These are phyloP conservation scores for Trialeurodes vaporariorum DNA, from an alignment of 1,140 invertebrate species.

Conservation along the genomic window DNA sequence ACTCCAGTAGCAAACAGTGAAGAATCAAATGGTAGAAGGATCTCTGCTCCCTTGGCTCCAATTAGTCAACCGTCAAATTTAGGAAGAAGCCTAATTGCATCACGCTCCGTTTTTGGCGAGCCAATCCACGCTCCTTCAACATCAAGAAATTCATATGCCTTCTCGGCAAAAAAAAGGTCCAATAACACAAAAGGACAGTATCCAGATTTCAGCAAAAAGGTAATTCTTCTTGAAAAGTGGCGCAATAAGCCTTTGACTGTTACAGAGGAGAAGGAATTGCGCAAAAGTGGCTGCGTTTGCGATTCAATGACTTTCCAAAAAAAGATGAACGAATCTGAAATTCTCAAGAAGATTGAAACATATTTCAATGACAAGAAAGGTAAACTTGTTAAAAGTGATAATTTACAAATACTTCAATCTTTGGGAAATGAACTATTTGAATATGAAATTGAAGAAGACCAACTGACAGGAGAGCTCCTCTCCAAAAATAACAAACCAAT, in stretches of 20 bases:
- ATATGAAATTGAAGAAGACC: not conserved
- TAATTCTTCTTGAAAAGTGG: not conserved
- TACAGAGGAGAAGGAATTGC: not conserved
- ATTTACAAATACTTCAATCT: not conserved
- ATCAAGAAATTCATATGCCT: no score
- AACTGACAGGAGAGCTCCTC: not conserved
- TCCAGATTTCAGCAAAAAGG: not conserved
- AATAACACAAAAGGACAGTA: not conserved
- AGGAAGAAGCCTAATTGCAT: no score
- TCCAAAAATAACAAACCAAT: not conserved
- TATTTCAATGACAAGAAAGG: not conserved
- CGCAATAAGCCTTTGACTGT: not conserved
- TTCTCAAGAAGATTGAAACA: no score
- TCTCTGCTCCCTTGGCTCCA: no score
- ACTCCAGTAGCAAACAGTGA: not conserved
- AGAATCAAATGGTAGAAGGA: no score
- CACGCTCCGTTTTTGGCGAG: no score
- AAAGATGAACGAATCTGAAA: no score
- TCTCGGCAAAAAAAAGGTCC: no score
- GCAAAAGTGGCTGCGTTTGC: not conserved
- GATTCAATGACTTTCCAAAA: not conserved
- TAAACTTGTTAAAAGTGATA: not conserved
- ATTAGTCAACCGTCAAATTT: no score
- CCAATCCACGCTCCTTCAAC: no score
- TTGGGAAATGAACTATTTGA: not conserved